These are phyloP conservation scores for Ceraclea dissimilis DNA, from an alignment of 2,888 invertebrate species.

Conservation along the genomic window DNA sequence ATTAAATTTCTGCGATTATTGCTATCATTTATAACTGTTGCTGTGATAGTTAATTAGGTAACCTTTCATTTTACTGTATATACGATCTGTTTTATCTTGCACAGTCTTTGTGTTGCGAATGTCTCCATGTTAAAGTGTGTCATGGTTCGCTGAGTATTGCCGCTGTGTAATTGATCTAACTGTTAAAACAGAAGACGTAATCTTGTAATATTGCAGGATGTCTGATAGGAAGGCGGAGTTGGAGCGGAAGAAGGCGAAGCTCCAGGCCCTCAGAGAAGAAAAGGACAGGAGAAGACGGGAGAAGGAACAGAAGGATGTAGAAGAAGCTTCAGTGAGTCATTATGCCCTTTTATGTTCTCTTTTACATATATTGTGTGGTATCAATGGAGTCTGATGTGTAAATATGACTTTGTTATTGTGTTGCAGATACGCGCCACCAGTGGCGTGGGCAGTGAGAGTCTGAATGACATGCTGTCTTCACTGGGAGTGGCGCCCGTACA, in stretches of 20 bases:
- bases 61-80: too few relatives aligned
- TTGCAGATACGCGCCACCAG: slow-evolving; percentile 39
- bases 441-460: slow-evolving; percentile 44
- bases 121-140: too few relatives aligned
- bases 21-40: too few relatives aligned
- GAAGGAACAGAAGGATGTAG: slow-evolving; percentile 82
- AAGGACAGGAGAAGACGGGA: slow-evolving; percentile 79
- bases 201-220: slow-evolving; percentile 40
- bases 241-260: slow-evolving; percentile 85
- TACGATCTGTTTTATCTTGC: too few relatives aligned
- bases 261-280: slow-evolving; percentile 82
- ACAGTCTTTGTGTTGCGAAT: too few relatives aligned
- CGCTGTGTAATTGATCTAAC: too few relatives aligned
- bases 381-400: not conserved
- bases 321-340: slow-evolving; percentile 51
- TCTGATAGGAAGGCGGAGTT: slow-evolving; percentile 88
- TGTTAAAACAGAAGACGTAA: too few relatives aligned
- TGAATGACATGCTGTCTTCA: slow-evolving; percentile 81
- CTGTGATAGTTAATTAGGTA: too few relatives aligned
- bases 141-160: too few relatives aligned
- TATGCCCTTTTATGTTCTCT: not conserved
- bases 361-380: not conserved
- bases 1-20: too few relatives aligned
- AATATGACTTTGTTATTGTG: not conserved
- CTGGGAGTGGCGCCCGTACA: slow-evolving; percentile 83